Conservation (phyloP, 1,140 invertebrate species). For the Psilanteris sp. region DNA sequence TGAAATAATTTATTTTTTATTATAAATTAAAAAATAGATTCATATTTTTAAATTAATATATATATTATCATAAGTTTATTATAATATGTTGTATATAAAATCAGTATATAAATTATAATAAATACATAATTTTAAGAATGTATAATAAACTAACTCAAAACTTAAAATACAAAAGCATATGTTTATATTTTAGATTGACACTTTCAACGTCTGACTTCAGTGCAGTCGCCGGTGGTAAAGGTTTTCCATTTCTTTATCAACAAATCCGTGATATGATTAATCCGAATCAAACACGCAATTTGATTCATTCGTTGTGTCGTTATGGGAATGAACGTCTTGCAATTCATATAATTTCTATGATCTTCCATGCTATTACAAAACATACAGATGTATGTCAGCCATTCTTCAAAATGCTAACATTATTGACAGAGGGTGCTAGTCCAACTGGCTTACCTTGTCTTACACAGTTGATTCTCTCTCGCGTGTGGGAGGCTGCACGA, state of each 20-base stretch:
- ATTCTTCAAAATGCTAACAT: constrained; percentile 93
- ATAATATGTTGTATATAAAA: too few species aligned
- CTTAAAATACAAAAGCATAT: too few species aligned
- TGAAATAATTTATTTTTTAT: too few species aligned
- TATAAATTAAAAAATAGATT: too few species aligned
- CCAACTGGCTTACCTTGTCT: constrained; percentile 91
- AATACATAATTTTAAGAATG: too few species aligned
- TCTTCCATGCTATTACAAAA: constrained; percentile 93
- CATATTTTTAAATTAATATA: too few species aligned
- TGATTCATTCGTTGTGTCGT: constrained; percentile 94
- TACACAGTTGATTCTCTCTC: constrained; percentile 90
- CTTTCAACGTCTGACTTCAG: constrained; percentile 89
- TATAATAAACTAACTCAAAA: too few species aligned
- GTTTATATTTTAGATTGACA: constrained; percentile 81
- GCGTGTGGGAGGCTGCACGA: constrained; percentile 94
- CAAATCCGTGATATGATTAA: constrained; percentile 96
- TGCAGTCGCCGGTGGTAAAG: constrained; percentile 92
- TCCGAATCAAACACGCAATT: constrained; percentile 92
- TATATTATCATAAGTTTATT: too few species aligned
- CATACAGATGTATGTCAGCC: constrained; percentile 93
- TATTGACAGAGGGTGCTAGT: constrained; percentile 87
- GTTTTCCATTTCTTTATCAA: constrained; percentile 95
- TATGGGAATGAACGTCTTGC: constrained; percentile 92
- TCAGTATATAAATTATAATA: too few species aligned
- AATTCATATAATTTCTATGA: constrained; percentile 91